Conservation (phyloP, 2,888 invertebrate species). For the Aphodius granarius region DNA sequence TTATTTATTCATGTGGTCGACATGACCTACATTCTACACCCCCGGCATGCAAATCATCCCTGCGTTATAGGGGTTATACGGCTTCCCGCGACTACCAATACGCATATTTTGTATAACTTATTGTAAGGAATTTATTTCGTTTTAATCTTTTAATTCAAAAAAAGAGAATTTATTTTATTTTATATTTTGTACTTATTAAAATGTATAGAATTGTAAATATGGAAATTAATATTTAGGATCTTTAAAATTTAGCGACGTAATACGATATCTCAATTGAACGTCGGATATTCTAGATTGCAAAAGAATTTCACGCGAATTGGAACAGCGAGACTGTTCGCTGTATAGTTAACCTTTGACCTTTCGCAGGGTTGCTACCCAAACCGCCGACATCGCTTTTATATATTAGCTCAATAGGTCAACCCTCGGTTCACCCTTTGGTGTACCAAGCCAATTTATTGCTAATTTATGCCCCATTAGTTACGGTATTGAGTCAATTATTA, state of each 20-base stretch:
- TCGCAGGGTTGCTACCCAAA: not conserved
- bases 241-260: not conserved
- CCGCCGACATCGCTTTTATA: not conserved
- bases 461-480: not conserved
- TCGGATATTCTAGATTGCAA: not conserved
- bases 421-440: not conserved
- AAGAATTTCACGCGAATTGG: not conserved
- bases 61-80: not conserved
- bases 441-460: not conserved
- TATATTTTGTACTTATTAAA: too few species aligned
- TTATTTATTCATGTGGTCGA: too few species aligned
- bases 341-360: not conserved
- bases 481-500: not conserved
- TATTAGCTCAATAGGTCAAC: not conserved
- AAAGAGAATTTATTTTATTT: too few species aligned
- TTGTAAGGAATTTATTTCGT: too few species aligned
- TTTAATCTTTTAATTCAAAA: too few species aligned
- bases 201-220: too few species aligned
- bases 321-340: not conserved
- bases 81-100: not conserved
- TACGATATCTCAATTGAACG: not conserved
- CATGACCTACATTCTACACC: not conserved
- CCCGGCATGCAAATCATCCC: not conserved
- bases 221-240: too few species aligned
- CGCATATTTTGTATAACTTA: too few species aligned